Base-by-base conservation (phyloP, 2,797 vertebrate genomes). In the Pseudochirops corinnae region DNA sequence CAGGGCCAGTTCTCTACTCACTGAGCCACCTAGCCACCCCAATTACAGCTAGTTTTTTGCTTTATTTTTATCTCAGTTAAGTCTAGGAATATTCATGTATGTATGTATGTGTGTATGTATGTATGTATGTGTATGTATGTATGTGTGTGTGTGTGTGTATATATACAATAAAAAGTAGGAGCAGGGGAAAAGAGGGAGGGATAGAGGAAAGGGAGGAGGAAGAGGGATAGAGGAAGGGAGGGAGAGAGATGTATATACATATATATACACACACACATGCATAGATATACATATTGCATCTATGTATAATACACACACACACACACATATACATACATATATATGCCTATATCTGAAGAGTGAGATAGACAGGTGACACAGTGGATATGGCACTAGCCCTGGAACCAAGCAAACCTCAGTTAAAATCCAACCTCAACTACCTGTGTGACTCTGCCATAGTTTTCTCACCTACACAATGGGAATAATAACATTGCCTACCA, bases 191-290 rank as follows among this genome's bases (percentile, higher is more conserved):
- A 18, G 5, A 39, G 33, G 1, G n/a, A 74, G 14, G 14, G 12
- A 11, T 5, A 5, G 62, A n/a, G 1, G n/a, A 3, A 39, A 7
- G 18, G 6, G 1, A 2, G 16, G 33, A 21, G 0, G 1, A n/a
- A 16, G 13, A n/a, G 1, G 6, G 62, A 6, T 14, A 39, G 33
- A 74, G 62, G 13, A 16, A n/a, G 16, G 33, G 13, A 74, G 67
- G 28, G 6, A 67, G 31, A 33, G 4, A 67, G 62, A 67, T 67
- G 14, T n/a, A 67, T n/a, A 67, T 62, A 52, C 52, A 52, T 52
- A 52, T 46, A 46, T 46, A 46, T 46, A 46, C 46, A 46, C 52
- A 52, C 52, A 52, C 52, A 52, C 52, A 52, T 52, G 3, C 52
- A 52, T 52, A 52, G 4, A 52, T 52, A 6, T 52, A 52, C 52